Evolutionary conservation across 2,797 vertebrate genomes (phyloP), one percentile per base, ranked within the genome.

Genomic region (Rallus crepitans): DNA sequence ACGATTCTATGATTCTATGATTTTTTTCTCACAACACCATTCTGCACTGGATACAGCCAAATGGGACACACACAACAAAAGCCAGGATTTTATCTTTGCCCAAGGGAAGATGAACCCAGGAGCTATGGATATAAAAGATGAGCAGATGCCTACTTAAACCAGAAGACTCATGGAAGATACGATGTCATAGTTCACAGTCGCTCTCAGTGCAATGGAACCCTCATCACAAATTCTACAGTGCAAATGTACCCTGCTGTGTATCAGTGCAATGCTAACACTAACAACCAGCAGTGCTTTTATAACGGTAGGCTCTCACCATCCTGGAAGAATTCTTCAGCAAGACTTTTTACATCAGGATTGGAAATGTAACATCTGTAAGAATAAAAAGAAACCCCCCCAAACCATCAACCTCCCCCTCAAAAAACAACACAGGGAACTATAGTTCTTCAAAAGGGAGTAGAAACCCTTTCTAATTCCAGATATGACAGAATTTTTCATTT

Each of bases 351-450:
- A 52, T 7, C 39, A 66, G 39, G 11, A 60, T 42, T 69, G 17
- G 39, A 90, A 86, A 71, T 47, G 14, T 39, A 57, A 68, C 68
- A 88, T 33, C 21, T 65, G 12, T 27, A 81, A 83, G 18, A 53
- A 33, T 1, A 24, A 12, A 57, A 47, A 39, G 10, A 37, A 47
- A 15, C 40, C 61, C 57, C 16, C 3, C 30, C 15, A 4, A 39
- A 52, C 25, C 50, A 28, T 27, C 50, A 52, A 53, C 52, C 52
- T 24, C 48, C 52, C 10, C 47, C 47, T 21, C 47, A 69, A 33
- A 5, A 0, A 0, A 11, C 17, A 52, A 39, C 6, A 6, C 16
- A 56, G 8, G 17, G 30, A 78, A 47, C 17, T 40, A n/a, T 10
- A 33, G 6, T 50, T 84, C 50, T 93, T 89, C 64, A 70, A 33